Evolutionary conservation across 2,113 vertebrate genomes (phyloP), one percentile per base, ranked within the genome.

Genomic region (Lutjanus erythropterus): DNA sequence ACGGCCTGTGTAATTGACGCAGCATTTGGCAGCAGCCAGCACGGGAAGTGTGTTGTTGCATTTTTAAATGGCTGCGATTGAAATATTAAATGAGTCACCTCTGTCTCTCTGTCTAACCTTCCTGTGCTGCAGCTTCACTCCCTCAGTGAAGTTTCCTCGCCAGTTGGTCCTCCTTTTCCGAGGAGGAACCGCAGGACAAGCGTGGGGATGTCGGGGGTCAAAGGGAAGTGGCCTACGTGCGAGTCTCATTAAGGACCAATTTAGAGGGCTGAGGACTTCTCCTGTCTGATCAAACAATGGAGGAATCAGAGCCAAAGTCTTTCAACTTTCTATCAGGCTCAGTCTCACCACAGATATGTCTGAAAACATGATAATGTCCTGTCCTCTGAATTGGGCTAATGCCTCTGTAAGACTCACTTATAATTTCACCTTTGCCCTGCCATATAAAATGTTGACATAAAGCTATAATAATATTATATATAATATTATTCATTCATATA

Each of bases 161-260:
- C 95, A 92, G 93, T 91, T 3, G 90, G 93, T 91, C 89, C 92
- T 85, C 86, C 91, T 86, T 95, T 96, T 95, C 96, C 94, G 93
- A 91, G 94, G 80, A 91, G 93, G 91, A 95, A 95, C 93, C 90
- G 10, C 64, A 68, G 92, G 87, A 83, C 78, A 91, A 91, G 94
- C 86, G 74, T 89, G 53, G 81, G 86, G 81, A 88, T 87, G 85
- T 80, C 19, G 44, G 59, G 86, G 92, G 93, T 91, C 84, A 91
- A 90, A 86, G 90, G 89, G 92, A 94, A 94, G 81, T 91, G 83
- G 89, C 75, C 83, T 91, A 91, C 90, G 88, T 93, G 89, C 87
- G 37, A 80, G 87, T 80, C 83, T 91, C 86, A 92, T 90, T 86
- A 91, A 89, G 76, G 77, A 55, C 68, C 69, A 77, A 80, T 82